Evolutionary conservation across 2,888 invertebrate genomes (phyloP), one percentile per base, ranked within the genome.

Genomic region (Philereme vetulata): DNA sequence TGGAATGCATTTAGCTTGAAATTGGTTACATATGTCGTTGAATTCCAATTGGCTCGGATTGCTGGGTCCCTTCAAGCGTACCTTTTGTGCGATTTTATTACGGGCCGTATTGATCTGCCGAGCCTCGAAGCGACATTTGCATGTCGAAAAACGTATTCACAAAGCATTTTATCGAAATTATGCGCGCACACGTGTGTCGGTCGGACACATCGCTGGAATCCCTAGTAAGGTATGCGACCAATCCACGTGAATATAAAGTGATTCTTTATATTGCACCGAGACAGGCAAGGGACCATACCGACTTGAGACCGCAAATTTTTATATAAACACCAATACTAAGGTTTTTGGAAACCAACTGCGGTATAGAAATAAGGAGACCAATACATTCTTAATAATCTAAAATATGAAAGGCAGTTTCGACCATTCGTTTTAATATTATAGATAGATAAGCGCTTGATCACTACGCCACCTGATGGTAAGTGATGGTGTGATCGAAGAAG

Each of bases 91-190:
- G 57, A 64, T 60, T 57, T 54, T 56, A 48, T 60, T 48, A 64
- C 52, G 42, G 64, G 53, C 60, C 38, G 67, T 71, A 72, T 76
- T 78, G 77, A 80, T 78, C 75, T 76, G 72, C 48, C 59, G 67
- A 61, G 65, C 71, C 70, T 75, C 73, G 74, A 66, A 64, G 71
- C 70, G 70, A 65, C 75, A 80, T 81, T 81, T 80, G 74, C 80
- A 77, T 76, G 76, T 72, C 71, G 74, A 75, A 80, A 76, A 79
- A 77, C 66, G 67, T 71, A 72, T 78, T 74, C 75, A 79, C 76
- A 75, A 74, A 77, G 75, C 78, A 70, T 80, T 84, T 81, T 78
- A 81, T 80, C 70, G 79, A 84, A 86, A 86, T 82, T 85, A 89
- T 89, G 88, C 89, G 74, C 67, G 64, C 76, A 77, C 87, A 86